These are phyloP conservation scores for Lamellibrachia satsuma DNA, from an alignment of 2,888 invertebrate species.

Conservation along the genomic window DNA sequence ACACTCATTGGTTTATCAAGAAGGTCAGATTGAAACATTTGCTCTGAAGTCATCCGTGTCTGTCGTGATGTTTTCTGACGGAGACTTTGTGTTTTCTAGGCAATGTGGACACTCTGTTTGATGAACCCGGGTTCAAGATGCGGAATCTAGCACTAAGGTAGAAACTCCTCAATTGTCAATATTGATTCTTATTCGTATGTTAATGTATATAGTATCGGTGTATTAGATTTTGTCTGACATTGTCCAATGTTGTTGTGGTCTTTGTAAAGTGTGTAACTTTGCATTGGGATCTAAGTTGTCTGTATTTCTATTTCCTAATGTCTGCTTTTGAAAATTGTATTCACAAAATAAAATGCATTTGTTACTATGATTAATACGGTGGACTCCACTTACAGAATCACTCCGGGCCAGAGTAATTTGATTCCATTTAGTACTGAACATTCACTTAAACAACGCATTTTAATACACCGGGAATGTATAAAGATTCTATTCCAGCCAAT, in stretches of 20 bases:
- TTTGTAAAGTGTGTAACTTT: slow-evolving; percentile 17
- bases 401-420: no score
- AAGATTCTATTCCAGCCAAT: no score
- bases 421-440: no score
- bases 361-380: no score
- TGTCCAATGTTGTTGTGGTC: background rate
- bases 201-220: background rate
- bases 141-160: slow-evolving; percentile 86
- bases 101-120: slow-evolving; percentile 94
- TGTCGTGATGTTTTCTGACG: slow-evolving; percentile 23
- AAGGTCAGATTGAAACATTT: background rate
- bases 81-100: slow-evolving; percentile 68
- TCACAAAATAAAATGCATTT: no score
- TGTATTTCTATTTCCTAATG: background rate
- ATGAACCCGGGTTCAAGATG: slow-evolving; percentile 82
- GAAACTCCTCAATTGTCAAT: background rate
- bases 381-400: no score
- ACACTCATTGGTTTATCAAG: background rate
- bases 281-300: background rate
- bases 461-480: no score
- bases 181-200: background rate
- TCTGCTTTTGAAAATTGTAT: no score
- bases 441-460: no score
- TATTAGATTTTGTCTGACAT: background rate
- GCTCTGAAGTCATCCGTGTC: background rate